phyloP scores from a whole-genome alignment of 2,797 vertebrate species.

The Artibeus lituratus region DNA sequence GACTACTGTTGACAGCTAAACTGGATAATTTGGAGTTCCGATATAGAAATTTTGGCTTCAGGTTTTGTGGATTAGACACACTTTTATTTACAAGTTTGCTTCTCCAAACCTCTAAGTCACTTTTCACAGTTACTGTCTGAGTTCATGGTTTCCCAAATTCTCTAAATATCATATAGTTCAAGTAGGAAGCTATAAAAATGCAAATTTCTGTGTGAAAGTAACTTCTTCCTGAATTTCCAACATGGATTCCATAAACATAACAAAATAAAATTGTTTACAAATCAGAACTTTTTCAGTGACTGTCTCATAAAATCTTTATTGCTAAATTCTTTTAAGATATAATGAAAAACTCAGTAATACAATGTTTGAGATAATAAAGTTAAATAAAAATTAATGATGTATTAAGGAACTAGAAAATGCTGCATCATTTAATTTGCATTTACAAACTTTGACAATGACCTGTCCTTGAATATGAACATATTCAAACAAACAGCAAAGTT shows the following conservation, averaged over 20 bases:
- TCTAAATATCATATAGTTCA: neutral
- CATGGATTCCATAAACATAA: neutral
- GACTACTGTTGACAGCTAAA: conserved; percentile 27
- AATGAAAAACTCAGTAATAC: neutral
- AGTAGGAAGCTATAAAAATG: neutral
- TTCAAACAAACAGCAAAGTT: neutral
- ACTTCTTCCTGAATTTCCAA: neutral
- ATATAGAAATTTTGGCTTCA: neutral
- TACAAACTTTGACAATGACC: neutral
- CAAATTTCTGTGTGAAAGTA: neutral
- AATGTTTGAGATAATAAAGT: neutral
- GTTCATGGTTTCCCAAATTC: neutral
- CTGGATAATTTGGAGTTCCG: neutral
- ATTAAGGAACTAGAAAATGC: neutral
- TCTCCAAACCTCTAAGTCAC: neutral
- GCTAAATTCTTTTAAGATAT: neutral
- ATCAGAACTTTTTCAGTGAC: neutral
- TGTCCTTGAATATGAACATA: neutral
- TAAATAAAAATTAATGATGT: neutral
- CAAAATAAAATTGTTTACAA: neutral
- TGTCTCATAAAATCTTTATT: neutral
- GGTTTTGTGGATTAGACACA: neutral
- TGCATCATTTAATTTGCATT: neutral
- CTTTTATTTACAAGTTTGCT: conserved; percentile 8
- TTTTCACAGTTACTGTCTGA: neutral